Conservation (phyloP, 2,797 vertebrate genomes). For the Artibeus jamaicensis region DNA sequence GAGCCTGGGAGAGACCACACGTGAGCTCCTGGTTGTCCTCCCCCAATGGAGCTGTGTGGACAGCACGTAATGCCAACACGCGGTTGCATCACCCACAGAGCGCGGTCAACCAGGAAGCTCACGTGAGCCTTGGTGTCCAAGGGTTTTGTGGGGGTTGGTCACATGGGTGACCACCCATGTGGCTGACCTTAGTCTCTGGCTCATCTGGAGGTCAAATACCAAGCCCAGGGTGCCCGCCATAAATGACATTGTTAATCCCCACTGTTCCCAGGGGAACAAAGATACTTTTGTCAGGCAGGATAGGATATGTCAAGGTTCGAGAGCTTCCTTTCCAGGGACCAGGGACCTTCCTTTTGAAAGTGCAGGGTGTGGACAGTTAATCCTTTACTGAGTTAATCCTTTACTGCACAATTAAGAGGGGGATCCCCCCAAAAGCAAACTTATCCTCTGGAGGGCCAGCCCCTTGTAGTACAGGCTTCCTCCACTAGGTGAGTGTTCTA, state of each 20-base stretch:
- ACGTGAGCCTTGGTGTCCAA: neutral
- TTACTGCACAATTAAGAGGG: neutral
- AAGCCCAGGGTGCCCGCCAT: neutral
- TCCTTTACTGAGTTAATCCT: neutral
- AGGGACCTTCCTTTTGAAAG: neutral
- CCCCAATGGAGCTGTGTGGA: fast-evolving
- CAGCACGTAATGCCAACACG: fast-evolving
- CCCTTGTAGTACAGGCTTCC: too few relatives aligned
- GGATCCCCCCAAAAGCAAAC: too few relatives aligned
- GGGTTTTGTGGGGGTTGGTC: neutral
- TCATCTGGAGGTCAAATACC: neutral
- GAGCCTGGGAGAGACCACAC: neutral
- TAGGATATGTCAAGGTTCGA: neutral
- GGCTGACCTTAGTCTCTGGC: neutral
- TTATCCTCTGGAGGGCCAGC: too few relatives aligned
- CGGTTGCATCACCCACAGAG: neutral
- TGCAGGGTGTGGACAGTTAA: neutral
- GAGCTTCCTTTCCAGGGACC: too few relatives aligned
- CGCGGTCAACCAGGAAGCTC: neutral
- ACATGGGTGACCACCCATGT: too few relatives aligned
- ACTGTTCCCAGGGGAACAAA: neutral
- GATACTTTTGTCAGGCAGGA: too few relatives aligned
- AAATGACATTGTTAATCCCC: neutral
- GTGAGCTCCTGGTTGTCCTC: too few relatives aligned
- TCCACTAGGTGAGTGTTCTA: too few relatives aligned